Conservation (phyloP, 2,888 invertebrate genomes). For the Epinotia ramella region DNA sequence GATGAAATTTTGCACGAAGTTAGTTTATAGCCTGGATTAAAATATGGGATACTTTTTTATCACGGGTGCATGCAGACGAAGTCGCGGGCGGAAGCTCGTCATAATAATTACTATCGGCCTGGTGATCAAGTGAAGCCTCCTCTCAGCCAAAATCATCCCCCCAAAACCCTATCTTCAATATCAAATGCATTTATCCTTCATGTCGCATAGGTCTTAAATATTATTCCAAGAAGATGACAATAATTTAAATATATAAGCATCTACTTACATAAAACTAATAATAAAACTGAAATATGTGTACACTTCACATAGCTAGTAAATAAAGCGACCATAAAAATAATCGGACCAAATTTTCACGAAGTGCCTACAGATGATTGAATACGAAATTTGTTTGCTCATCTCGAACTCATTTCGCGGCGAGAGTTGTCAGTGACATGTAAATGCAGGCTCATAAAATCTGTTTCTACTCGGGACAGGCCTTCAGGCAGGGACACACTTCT, state of each 20-base stretch:
- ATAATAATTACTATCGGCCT: too few species aligned
- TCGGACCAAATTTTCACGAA: slow-evolving; percentile 32
- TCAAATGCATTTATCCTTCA: too few species aligned
- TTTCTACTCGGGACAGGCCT: slow-evolving; percentile 40
- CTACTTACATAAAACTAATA: background rate
- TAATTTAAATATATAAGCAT: background rate
- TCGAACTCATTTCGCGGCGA: slow-evolving; percentile 46
- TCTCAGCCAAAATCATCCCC: too few species aligned
- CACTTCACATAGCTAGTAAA: slow-evolving; percentile 15
- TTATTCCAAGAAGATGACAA: too few species aligned
- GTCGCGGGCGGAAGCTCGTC: too few species aligned
- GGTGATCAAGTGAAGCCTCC: too few species aligned
- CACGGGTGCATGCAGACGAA: too few species aligned
- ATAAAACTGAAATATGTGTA: background rate
- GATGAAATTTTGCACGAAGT: too few species aligned
- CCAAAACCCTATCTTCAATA: too few species aligned
- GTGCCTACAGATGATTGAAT: slow-evolving; percentile 46
- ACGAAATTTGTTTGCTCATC: slow-evolving; percentile 50
- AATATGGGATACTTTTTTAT: too few species aligned
- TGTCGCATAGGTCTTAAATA: too few species aligned
- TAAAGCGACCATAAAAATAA: slow-evolving; percentile 29
- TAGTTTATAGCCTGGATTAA: too few species aligned
- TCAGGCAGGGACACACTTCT: slow-evolving; percentile 24
- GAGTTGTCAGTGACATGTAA: slow-evolving; percentile 47
- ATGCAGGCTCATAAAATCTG: slow-evolving; percentile 45